Evolutionary conservation across 2,113 vertebrate genomes (phyloP).

Genomic region (Tachycineta bicolor): DNA sequence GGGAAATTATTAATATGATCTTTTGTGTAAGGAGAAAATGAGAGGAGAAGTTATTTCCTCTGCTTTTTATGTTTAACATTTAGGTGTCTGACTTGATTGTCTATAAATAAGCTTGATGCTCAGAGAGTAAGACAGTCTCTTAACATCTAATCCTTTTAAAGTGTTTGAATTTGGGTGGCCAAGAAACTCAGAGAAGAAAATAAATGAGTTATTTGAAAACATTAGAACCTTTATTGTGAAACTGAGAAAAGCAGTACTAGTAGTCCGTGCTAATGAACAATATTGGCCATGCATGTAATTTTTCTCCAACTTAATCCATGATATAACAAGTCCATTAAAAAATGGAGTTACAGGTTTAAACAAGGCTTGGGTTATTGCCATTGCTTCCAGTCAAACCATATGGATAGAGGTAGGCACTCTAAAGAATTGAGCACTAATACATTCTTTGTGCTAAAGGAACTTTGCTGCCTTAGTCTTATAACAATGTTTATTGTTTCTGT

Average conservation of each 20-base stretch:
- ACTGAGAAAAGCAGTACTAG: neutral
- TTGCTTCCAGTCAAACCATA: neutral
- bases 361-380: neutral
- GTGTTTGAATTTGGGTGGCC: neutral
- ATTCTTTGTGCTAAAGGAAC: neutral
- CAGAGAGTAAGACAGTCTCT: neutral
- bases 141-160: neutral
- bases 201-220: neutral
- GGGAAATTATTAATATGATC: neutral
- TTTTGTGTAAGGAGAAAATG: neutral
- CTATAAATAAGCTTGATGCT: neutral
- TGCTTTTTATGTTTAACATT: neutral
- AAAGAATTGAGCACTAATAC: neutral
- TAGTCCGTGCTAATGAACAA: neutral
- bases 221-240: neutral
- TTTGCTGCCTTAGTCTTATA: neutral
- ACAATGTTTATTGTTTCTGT: neutral
- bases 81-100: neutral
- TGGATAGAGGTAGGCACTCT: rapidly evolving
- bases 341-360: neutral
- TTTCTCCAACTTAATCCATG: neutral
- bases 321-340: neutral
- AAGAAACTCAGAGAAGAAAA: neutral
- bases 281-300: neutral
- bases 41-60: neutral